These are phyloP conservation scores for Colius striatus DNA, from an alignment of 2,113 vertebrate species.

Conservation along the genomic window DNA sequence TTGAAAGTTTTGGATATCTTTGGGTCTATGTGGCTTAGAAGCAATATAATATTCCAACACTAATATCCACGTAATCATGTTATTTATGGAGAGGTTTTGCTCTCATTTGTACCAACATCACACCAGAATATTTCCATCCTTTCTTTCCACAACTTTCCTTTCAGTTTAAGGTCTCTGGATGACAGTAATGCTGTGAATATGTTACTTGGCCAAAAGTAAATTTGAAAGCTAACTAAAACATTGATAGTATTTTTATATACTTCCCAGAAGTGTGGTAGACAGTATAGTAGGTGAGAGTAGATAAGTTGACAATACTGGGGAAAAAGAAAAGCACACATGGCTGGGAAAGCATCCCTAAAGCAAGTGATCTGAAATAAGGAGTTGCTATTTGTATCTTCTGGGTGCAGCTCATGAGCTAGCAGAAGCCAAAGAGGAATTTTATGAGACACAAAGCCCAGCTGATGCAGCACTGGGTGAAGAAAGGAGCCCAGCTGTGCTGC, in stretches of 20 bases:
- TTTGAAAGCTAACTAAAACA: neutral
- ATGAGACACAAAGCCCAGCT: neutral
- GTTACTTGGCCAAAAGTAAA: neutral
- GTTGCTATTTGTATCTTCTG: neutral
- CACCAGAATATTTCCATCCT: neutral
- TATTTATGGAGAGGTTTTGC: neutral
- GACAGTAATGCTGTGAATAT: neutral
- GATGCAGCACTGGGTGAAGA: neutral
- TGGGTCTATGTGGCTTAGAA: neutral
- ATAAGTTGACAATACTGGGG: neutral
- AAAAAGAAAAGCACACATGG: neutral
- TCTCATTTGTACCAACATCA: neutral
- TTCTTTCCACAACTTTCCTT: neutral
- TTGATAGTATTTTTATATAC: neutral
- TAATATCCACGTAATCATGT: neutral
- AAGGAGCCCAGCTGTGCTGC: neutral
- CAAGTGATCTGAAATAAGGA: neutral
- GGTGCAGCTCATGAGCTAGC: neutral
- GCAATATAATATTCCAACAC: neutral
- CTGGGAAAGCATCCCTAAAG: neutral
- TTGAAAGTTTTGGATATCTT: neutral
- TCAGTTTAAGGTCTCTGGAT: neutral
- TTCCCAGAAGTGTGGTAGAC: neutral
- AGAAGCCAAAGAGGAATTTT: neutral
- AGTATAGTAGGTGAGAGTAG: neutral